Evolutionary conservation across 2,888 invertebrate species (phyloP).

Genomic region (Aspidiotus rigidus): DNA sequence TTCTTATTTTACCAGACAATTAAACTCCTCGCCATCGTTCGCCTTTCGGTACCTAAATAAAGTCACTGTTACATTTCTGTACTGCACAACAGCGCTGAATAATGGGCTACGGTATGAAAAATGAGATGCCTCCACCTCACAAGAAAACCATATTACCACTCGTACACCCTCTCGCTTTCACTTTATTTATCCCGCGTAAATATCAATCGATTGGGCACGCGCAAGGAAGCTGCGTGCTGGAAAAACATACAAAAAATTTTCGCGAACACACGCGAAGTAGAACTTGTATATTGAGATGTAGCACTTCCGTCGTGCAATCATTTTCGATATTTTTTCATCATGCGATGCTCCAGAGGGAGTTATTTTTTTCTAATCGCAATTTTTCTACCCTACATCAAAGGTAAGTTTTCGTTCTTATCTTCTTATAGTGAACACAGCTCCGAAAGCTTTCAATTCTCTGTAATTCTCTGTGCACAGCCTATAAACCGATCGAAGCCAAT

Average conservation of each 20-base stretch:
- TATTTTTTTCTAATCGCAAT: background rate
- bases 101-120: too few species aligned
- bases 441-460: too few species aligned
- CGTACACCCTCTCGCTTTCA: background rate
- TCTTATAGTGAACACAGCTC: background rate
- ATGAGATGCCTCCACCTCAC: too few species aligned
- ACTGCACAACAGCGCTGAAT: too few species aligned
- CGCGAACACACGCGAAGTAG: too few species aligned
- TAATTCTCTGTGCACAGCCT: background rate
- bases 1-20: too few species aligned
- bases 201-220: background rate
- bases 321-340: background rate
- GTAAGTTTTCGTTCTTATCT: background rate
- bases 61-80: too few species aligned
- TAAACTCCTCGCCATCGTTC: too few species aligned
- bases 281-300: too few species aligned
- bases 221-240: background rate
- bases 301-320: background rate
- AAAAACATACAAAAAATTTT: too few species aligned
- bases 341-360: background rate
- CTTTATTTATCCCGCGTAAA: conserved; percentile 2
- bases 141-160: too few species aligned
- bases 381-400: background rate
- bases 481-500: conserved; percentile 60
- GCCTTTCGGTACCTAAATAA: too few species aligned